Percentiles rank a stretch among this genome's conserved stretches.
Evolutionary conservation across 2,888 invertebrate species (phyloP).

Genomic region (Ophraella communa): DNA sequence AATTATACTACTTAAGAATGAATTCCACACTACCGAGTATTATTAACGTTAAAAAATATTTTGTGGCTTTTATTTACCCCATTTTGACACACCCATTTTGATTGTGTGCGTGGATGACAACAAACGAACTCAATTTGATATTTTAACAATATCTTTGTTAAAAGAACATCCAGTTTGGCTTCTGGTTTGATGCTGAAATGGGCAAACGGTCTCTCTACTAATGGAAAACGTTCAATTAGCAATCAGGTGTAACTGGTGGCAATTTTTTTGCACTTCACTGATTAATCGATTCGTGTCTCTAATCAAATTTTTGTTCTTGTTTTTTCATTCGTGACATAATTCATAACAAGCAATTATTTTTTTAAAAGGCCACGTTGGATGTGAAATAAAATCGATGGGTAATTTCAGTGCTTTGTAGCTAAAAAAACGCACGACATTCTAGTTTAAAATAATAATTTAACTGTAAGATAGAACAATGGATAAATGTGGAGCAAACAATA

Average conservation of each 20-base stretch:
- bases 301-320: slow-evolving; percentile 10
- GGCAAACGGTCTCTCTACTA: slow-evolving; percentile 21
- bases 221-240: slow-evolving; percentile 26
- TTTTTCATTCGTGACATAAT: slow-evolving; percentile 19
- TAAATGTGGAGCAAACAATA: too few relatives aligned
- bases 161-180: slow-evolving; percentile 20
- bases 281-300: slow-evolving; percentile 24
- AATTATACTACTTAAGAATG: too few relatives aligned
- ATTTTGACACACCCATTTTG: not conserved
- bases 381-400: not conserved
- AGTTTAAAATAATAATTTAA: not conserved
- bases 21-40: too few relatives aligned
- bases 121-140: slow-evolving; percentile 2
- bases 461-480: too few relatives aligned
- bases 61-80: not conserved
- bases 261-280: slow-evolving; percentile 23
- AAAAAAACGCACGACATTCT: too few relatives aligned
- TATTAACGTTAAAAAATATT: not conserved
- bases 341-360: slow-evolving; percentile 23
- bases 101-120: not conserved
- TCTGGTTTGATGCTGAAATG: slow-evolving; percentile 23
- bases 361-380: slow-evolving; percentile 3
- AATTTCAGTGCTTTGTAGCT: not conserved
- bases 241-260: slow-evolving; percentile 29
- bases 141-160: slow-evolving; percentile 8